Evolutionary conservation across 1,140 invertebrate genomes (phyloP).

Genomic region (Penaeus indicus): DNA sequence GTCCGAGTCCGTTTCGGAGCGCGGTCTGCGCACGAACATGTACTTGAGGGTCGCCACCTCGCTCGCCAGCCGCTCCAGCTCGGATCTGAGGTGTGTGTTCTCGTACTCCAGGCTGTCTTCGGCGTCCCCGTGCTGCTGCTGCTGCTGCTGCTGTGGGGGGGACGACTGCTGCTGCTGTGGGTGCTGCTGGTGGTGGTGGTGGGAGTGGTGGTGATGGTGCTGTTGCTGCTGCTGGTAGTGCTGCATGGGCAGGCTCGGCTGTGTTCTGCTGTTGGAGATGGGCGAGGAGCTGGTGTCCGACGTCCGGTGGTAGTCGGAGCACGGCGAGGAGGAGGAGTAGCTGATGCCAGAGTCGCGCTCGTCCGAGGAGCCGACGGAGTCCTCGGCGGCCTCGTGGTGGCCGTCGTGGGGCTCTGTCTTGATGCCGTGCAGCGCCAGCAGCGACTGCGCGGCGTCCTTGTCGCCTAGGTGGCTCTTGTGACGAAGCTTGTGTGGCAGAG

Average conservation of each 20-base stretch:
- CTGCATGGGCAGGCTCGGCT: conserved; percentile 23
- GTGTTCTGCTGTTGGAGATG: conserved; percentile 54
- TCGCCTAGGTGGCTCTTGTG: conserved; percentile 93
- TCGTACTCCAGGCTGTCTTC: conserved; percentile 60
- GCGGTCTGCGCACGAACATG: conserved; percentile 69
- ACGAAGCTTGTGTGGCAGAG: conserved; percentile 87
- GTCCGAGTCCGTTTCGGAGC: conserved; percentile 50
- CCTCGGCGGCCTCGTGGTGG: conserved; percentile 54
- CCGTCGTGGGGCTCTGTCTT: conserved; percentile 64
- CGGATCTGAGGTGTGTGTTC: conserved; percentile 77
- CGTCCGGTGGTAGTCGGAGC: conserved; percentile 50
- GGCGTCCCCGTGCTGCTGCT: conserved; percentile 45
- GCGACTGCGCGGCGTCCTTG: conserved; percentile 65
- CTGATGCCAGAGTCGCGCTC: conserved; percentile 90
- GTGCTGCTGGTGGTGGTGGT: conserved; percentile 67
- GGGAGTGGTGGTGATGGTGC: conserved; percentile 16
- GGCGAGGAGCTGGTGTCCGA: conserved; percentile 77
- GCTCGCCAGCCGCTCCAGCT: conserved; percentile 87
- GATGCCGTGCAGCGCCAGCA: conserved; percentile 60
- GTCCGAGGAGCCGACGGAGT: conserved; percentile 72
- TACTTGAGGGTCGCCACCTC: conserved; percentile 91
- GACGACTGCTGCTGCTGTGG: conserved; percentile 75
- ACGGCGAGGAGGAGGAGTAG: conserved; percentile 69
- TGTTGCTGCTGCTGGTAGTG: conserved; percentile 35
- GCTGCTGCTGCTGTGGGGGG: conserved; percentile 48